Evolutionary conservation across 1,140 invertebrate species (phyloP), one percentile per base, ranked within the genome.

Genomic region (Saccostrea echinata): DNA sequence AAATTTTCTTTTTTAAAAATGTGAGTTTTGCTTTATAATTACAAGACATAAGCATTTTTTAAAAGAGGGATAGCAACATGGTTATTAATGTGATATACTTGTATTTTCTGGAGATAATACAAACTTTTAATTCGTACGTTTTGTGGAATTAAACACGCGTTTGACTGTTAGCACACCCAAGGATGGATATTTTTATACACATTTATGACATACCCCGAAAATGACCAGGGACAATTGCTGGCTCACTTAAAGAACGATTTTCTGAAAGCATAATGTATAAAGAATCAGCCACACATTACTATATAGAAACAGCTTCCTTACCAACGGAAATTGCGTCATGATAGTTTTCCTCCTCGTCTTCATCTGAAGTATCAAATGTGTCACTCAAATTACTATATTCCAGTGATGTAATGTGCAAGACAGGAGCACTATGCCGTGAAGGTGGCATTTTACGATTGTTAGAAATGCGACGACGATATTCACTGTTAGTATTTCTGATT

Each of bases 231-330:
- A 33, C 30, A 13, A 76, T 33, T 35, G 68, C 68, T 13, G 68
- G 68, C 27, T 76, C 68, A 76, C 68, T 76, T 16, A 76, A 30
- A 30, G 68, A 76, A 30, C 68, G 68, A 30, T 27, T 76, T 76
- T 27, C 68, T 76, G 68, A 76, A 76, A 76, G 27, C 68, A 76
- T 12, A 76, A 76, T 21, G 8, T 76, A 16, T 33, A 33, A 76
- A 76, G 64, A 76, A 76, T 76, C 55, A 76, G 68, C 68, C 16
- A 61, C n/a, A 71, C 68, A 76, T 11, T 16, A 35, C 6, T 11
- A 11, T 76, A 76, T n/a, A 76, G 16, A 13, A 16, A 76, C 68
- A 76, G 30, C 1, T 1, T 30, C 13, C 68, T 76, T 76, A 76
- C 68, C 68, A 18, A 35, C 27, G 11, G 68, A 76, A 13, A 76